Evolutionary conservation across 2,888 invertebrate species (phyloP), one percentile per base, ranked within the genome.

Genomic region (Lissonota sp.): DNA sequence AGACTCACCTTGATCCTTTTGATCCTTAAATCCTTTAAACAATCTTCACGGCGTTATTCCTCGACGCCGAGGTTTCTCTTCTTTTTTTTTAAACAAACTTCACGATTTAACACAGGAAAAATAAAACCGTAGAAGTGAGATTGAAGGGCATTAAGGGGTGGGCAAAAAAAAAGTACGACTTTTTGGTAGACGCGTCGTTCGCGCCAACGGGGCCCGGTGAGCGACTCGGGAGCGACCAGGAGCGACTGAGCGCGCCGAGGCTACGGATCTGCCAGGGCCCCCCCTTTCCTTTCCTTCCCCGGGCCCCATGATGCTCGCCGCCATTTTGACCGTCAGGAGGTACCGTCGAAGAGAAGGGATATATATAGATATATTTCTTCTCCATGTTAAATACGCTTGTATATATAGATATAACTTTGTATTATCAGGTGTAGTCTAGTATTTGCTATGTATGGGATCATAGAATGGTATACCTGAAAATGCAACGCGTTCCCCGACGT

Each of bases 181-280:
- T 51, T 75, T 64, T 71, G 66, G 26, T 55, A 73, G 83, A 82
- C 85, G 87, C 88, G 88, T 83, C 46, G 58, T 84, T 83, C 88
- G 87, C 90, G 87, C 85, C 88, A 88, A 86, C 91, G 88, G 91
- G 91, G 91, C 92, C 92, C 91, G 89, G 87, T 87, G 86, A 88
- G 86, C 90, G 88, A 92, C 91, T 91, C 86, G 85, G 80, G 84
- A 83, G 83, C 26, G 26, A 26, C 26, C 26, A 3, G 26, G 26
- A 26, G 26, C 85, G 83, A 82, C 84, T 82, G 84, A 87, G 85
- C 74, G 64, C 51, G 12, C 84, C 85, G 80, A 88, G 88, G 88
- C 88, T 89, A 88, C 88, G 79, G 39, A 60, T 73, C 73, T 72
- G 49, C 16, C 55, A 57, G 63, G 71, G 60, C 79, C 74, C 85